These are phyloP conservation scores for Ceratina australensis DNA, from an alignment of 1,140 invertebrate genomes.

Conservation along the genomic window DNA sequence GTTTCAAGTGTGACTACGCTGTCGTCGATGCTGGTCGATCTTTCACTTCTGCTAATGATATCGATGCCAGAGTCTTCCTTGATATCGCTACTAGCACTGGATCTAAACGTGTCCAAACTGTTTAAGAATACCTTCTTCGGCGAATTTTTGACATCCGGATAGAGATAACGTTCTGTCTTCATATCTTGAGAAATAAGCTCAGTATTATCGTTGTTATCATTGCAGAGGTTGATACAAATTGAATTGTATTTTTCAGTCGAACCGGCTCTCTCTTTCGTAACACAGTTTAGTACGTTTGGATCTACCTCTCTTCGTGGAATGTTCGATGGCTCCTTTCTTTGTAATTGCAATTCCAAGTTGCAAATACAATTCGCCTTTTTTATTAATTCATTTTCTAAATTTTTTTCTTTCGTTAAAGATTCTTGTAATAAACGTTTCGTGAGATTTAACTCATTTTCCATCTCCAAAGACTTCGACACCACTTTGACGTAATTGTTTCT, in stretches of 20 bases:
- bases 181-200: not conserved
- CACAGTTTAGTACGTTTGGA: not conserved
- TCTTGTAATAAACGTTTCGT: constrained; percentile 21
- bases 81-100: constrained; percentile 47
- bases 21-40: constrained; percentile 29
- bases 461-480: constrained; percentile 39
- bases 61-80: constrained; percentile 71
- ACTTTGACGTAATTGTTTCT: not conserved
- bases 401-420: not conserved
- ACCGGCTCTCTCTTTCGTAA: not conserved
- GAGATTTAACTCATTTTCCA: constrained; percentile 48
- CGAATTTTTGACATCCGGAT: not conserved
- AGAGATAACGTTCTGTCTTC: not conserved
- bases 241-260: not conserved
- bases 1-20: not conserved
- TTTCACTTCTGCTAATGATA: constrained; percentile 26
- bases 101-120: constrained; percentile 21
- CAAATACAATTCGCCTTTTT: constrained; percentile 16
- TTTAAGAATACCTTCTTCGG: not conserved
- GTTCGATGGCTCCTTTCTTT: not conserved
- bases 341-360: not conserved
- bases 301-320: not conserved
- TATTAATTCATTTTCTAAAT: constrained; percentile 36
- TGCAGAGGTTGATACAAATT: no score
- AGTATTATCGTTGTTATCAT: not conserved